Evolutionary conservation across 1,140 invertebrate species (phyloP), one percentile per base, ranked within the genome.

Genomic region (Calycopis cecrops): DNA sequence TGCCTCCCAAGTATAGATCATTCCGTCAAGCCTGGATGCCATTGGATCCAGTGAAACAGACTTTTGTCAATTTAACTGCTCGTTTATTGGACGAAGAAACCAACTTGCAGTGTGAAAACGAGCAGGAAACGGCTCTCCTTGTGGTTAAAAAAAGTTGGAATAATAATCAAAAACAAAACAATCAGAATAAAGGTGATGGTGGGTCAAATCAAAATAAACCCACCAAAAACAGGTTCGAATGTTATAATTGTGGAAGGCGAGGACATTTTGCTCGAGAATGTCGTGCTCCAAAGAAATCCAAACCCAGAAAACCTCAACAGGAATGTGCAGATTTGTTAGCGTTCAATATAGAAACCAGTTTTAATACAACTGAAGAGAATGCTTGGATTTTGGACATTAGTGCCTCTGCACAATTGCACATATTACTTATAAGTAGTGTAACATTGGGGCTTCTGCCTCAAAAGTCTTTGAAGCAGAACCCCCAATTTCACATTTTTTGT

Each of bases 361-460:
- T 50, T 11, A 35, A 58, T 48, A 53, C 49, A 21, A 33, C 35
- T 42, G 62, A 69, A 48, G 54, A 65, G 0, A 54, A 64, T 40
- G 33, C 12, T 35, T 79, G 77, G 72, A 71, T 73, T 42, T 47
- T 76, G 18, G 74, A 80, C 49, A 80, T 69, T 60, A 74, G 73
- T 65, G 70, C 71, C 28, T 72, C 73, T n/a, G n/a, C n/a, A n/a
- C n/a, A n/a, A n/a, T n/a, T 4, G 63, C 62, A 44, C 71, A 79
- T 48, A 75, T 82, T 59, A 60, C 62, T 4, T 67, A 55, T 51
- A 65, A n/a, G n/a, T n/a, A n/a, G n/a, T n/a, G n/a, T n/a, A n/a
- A n/a, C n/a, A n/a, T n/a, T n/a, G n/a, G n/a, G n/a, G n/a, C n/a
- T n/a, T n/a, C n/a, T n/a, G n/a, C n/a, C n/a, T n/a, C n/a, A n/a